Percentiles rank a stretch among this genome's conserved stretches.
These are phyloP conservation scores for Tyria jacobaeae DNA, from an alignment of 2,888 invertebrate species.

Conservation along the genomic window DNA sequence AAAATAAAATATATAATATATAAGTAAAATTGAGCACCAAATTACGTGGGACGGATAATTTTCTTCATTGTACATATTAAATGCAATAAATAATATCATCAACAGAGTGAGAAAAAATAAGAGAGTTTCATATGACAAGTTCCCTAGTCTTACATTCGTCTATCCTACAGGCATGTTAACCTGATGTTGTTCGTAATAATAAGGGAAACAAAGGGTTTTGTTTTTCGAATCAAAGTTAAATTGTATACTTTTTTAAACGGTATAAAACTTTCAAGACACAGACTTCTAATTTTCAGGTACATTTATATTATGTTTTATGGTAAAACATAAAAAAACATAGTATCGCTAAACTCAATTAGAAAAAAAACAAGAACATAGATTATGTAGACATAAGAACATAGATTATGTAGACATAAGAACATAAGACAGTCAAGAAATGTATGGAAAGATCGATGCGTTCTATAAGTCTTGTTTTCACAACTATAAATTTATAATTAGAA, in stretches of 20 bases:
- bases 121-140: background rate
- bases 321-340: too few relatives aligned
- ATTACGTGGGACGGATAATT: constrained; percentile 40
- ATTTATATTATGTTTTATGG: too few relatives aligned
- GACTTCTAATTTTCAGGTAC: too few relatives aligned
- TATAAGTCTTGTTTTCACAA: too few relatives aligned
- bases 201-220: background rate
- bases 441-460: background rate
- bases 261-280: too few relatives aligned
- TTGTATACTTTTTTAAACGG: too few relatives aligned
- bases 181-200: background rate
- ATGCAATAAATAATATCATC: background rate
- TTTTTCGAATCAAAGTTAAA: too few relatives aligned
- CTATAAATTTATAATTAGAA: too few relatives aligned
- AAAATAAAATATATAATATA: too few relatives aligned
- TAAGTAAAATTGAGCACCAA: constrained; percentile 63
- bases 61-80: constrained; percentile 38
- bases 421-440: background rate
- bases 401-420: background rate
- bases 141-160: background rate
- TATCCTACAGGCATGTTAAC: background rate
- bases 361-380: background rate
- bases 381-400: background rate
- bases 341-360: too few relatives aligned
- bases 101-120: background rate